These are phyloP conservation scores for Cheumatopsyche charites DNA, from an alignment of 1,140 invertebrate genomes.

Conservation along the genomic window DNA sequence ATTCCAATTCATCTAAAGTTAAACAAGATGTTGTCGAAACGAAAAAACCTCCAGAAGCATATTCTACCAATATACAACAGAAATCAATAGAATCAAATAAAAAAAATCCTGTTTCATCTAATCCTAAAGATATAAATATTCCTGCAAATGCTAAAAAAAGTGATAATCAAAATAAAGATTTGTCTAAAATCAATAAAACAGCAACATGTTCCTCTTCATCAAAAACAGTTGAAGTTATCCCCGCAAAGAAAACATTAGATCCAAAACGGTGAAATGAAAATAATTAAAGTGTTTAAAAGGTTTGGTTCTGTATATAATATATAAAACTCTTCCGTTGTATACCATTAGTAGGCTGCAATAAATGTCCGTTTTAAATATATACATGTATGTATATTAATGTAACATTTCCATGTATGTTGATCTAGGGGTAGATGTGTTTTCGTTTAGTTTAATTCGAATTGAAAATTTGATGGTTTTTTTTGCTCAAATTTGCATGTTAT, in stretches of 20 bases:
- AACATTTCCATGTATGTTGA: neutral
- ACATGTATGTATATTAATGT: neutral
- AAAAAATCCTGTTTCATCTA: neutral
- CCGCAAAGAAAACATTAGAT: neutral
- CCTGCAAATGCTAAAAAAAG: neutral
- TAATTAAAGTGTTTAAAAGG: neutral
- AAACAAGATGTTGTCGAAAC: neutral
- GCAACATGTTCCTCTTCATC: neutral
- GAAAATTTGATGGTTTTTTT: too few species aligned
- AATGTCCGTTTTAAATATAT: conserved; percentile 13
- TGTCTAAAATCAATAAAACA: neutral
- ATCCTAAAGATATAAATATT: neutral
- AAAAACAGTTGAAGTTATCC: neutral
- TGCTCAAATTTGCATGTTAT: too few species aligned
- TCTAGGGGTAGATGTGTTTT: neutral
- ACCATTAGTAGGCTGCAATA: conserved; percentile 21
- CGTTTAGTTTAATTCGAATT: neutral
- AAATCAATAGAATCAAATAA: neutral
- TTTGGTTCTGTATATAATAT: conserved; percentile 3
- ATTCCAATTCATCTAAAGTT: neutral
- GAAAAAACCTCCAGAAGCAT: neutral
- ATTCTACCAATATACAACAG: neutral
- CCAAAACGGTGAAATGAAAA: conserved; percentile 15
- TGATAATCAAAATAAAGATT: neutral
- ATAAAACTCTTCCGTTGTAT: conserved; percentile 21